Base-by-base conservation (phyloP, 2,113 vertebrate species). In the Varanus salvator region DNA sequence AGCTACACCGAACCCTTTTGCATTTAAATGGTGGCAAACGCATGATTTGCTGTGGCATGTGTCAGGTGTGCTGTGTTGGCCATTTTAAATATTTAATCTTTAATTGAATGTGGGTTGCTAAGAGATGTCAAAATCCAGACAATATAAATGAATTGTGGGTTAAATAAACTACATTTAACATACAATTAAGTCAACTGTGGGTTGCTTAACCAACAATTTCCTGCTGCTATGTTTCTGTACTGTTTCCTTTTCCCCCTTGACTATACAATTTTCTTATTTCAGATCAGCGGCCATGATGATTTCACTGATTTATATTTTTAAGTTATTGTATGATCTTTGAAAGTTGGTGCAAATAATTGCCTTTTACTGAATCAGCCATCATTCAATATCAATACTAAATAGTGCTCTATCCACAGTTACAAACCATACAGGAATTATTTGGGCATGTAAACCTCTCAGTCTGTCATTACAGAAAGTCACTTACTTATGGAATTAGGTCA, bases 261-360 rank as follows among this genome's bases (percentile, higher is more conserved):
- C 91, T 90, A 94, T 92, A 90, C 82, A 94, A 89, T 86, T 90
- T 93, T 81, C 94, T 93, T 95, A 91, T 93, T 89, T 85, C 85
- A 91, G 92, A 92, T 93, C 92, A 95, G 89, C 94, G 94, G 93
- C 94, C 92, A 92, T 74, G 91, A 87, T 93, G 91, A 93, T 93
- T 94, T 94, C 21, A 88, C 86, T 89, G 78, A 87, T 89, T 94
- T 93, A 92, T 85, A 85, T 78, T 92, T 95, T 93, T 95, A 90
- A 94, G 91, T 87, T 87, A 90, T 85, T 76, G 84, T 90, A 60
- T 89, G 90, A 92, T 92, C 85, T 89, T 92, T 95, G 90, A 92
- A 8, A 2, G 72, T 93, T 94, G 83, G n/a, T 71, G 91, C 72
- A 80, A 95, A 95, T 90, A 94, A 91, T 90, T 91, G 92, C 34